Evolutionary conservation across 2,888 invertebrate genomes (phyloP).

Genomic region (Chydorus sphaericus): DNA sequence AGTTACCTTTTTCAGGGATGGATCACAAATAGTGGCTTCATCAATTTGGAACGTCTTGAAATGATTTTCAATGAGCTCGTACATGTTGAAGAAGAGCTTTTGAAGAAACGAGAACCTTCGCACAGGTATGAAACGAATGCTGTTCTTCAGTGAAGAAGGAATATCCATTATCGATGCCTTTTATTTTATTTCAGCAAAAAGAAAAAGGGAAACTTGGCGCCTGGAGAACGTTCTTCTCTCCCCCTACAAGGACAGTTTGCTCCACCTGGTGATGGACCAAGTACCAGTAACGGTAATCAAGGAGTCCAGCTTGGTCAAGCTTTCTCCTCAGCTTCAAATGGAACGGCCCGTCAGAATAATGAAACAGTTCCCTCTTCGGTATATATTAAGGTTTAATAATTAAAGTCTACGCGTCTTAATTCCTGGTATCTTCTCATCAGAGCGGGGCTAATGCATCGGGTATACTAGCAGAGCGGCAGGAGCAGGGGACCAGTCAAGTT

Average conservation of each 20-base stretch:
- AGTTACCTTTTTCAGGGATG: slow-evolving; percentile 60
- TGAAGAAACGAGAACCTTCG: slow-evolving; percentile 70
- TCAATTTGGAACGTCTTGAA: slow-evolving; percentile 83
- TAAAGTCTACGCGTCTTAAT: not conserved
- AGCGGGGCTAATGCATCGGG: not conserved
- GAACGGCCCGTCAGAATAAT: slow-evolving; percentile 21
- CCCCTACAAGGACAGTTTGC: slow-evolving; percentile 61
- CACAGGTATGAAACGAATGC: slow-evolving; percentile 39
- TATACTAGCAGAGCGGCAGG: not conserved
- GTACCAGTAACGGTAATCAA: slow-evolving; percentile 50
- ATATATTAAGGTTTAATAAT: not conserved
- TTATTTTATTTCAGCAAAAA: not conserved
- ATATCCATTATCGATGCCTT: not conserved
- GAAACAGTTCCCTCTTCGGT: slow-evolving; percentile 26
- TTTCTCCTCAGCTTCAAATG: slow-evolving; percentile 15
- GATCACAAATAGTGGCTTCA: slow-evolving; percentile 86
- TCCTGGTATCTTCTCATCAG: not conserved
- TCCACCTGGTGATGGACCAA: slow-evolving; percentile 39
- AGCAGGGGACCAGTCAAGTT: not conserved
- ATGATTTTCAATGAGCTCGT: slow-evolving; percentile 89
- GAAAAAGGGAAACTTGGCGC: slow-evolving; percentile 30
- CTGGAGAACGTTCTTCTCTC: slow-evolving; percentile 47
- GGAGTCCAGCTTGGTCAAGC: slow-evolving; percentile 54
- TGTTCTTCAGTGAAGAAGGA: not conserved
- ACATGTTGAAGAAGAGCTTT: slow-evolving; percentile 90